Evolutionary conservation across 2,113 vertebrate species (phyloP).

Genomic region (Dendrocopos noguchii): DNA sequence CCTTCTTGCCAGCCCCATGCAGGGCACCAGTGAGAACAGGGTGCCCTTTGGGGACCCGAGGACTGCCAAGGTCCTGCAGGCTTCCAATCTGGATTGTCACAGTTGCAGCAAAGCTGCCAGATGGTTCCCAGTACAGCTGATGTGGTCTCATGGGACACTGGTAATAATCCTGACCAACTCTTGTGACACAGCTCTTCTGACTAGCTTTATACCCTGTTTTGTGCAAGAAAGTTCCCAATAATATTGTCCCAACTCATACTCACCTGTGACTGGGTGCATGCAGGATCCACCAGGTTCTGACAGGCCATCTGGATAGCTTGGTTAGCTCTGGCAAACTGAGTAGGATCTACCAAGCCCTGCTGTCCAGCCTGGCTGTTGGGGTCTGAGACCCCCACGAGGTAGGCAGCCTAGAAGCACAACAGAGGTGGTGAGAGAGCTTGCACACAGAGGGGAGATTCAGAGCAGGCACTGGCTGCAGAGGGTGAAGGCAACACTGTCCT

Average conservation of each 20-base stretch:
- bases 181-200: background rate
- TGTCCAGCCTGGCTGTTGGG: slow-evolving; percentile 94
- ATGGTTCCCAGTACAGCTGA: background rate
- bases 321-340: slow-evolving; percentile 96
- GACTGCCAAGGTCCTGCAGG: background rate
- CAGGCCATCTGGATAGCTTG: slow-evolving; percentile 99
- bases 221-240: background rate
- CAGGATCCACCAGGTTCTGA: slow-evolving; percentile 94
- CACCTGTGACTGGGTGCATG: slow-evolving; percentile 97
- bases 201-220: background rate
- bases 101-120: background rate
- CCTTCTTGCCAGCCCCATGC: rapidly evolving
- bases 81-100: background rate
- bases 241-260: background rate
- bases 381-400: slow-evolving; percentile 93
- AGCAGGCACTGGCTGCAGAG: rapidly evolving
- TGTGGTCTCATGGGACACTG: background rate
- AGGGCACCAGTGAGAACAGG: background rate
- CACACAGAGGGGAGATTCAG: background rate
- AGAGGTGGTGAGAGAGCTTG: background rate
- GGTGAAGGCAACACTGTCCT: background rate
- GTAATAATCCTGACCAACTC: background rate
- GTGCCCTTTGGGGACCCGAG: background rate
- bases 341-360: slow-evolving; percentile 94
- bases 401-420: slow-evolving; percentile 82